Evolutionary conservation across 2,797 vertebrate species (phyloP), one percentile per base, ranked within the genome.

Genomic region (Propithecus deckenii): DNA sequence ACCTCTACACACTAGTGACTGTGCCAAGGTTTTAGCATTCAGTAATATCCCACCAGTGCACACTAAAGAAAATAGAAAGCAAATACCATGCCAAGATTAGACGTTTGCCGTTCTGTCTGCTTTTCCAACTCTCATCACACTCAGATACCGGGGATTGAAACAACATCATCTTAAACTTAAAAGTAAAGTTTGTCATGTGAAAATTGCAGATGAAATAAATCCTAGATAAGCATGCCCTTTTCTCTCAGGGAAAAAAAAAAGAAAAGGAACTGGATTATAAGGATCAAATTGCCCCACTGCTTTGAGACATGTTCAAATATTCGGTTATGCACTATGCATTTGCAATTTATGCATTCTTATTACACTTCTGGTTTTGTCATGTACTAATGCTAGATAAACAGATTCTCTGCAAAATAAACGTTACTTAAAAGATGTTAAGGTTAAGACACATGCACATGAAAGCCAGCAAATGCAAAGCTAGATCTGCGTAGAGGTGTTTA

Each of bases 51-150:
- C 97, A 97, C 96, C 84, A 97, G 98, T 97, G 97, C 95, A 98
- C 95, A 97, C 97, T 98, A 97, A 98, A 97, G 97, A 93, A 98
- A 98, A 98, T 95, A 89, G 85, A 98, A 98, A 98, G 98, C 0
- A 10, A 98, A 98, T 98, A 93, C 89, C 97, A 97, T 69, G 98
- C 98, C 98, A 98, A 97, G 96, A 98, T 97, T 97, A 97, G 97
- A 98, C 92, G 71, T 98, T 98, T 97, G 96, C 97, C 96, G 94
- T 92, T 97, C 98, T 94, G 94, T 97, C 98, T 98, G 92, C 97
- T 95, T 95, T 95, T 20, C 97, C 86, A 92, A 74, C 86, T 98
- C 97, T 96, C 97, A 93, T 97, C 97, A 98, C 95, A 97, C 52
- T 97, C 93, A 96, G 96, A 78, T 97, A 97, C 80, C 55, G 96